Evolutionary conservation across 2,113 vertebrate species (phyloP).

Genomic region (Tragelaphus strepsiceros): DNA sequence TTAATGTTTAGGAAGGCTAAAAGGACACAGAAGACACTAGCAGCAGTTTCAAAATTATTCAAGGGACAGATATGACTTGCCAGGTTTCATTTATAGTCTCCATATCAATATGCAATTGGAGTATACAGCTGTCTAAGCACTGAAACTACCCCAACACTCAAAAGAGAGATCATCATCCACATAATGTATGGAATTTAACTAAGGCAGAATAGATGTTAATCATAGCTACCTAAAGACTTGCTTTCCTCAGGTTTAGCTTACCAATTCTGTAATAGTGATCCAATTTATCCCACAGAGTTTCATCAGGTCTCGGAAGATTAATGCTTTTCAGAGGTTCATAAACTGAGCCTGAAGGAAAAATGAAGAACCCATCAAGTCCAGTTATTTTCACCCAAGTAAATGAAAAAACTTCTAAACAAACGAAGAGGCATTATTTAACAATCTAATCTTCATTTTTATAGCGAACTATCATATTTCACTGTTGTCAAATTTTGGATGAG

Average conservation of each 20-base stretch:
- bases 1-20: background rate
- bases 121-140: background rate
- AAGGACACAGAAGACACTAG: background rate
- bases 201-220: background rate
- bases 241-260: constrained; percentile 74
- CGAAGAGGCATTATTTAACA: background rate
- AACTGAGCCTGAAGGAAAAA: constrained; percentile 88
- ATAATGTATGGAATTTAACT: background rate
- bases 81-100: background rate
- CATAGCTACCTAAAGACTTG: background rate
- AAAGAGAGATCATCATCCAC: background rate
- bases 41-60: background rate
- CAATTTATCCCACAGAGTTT: constrained; percentile 93
- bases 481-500: background rate
- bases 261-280: constrained; percentile 93
- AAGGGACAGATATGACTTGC: background rate
- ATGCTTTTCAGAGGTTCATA: constrained; percentile 96
- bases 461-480: background rate
- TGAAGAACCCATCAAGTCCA: constrained; percentile 34
- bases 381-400: background rate
- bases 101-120: background rate
- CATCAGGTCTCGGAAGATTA: constrained; percentile 84
- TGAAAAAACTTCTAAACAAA: background rate
- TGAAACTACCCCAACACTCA: background rate
- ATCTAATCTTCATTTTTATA: background rate